Conservation (phyloP, 2,888 invertebrate species). For the Hydrotaea cyrtoneurina region DNA sequence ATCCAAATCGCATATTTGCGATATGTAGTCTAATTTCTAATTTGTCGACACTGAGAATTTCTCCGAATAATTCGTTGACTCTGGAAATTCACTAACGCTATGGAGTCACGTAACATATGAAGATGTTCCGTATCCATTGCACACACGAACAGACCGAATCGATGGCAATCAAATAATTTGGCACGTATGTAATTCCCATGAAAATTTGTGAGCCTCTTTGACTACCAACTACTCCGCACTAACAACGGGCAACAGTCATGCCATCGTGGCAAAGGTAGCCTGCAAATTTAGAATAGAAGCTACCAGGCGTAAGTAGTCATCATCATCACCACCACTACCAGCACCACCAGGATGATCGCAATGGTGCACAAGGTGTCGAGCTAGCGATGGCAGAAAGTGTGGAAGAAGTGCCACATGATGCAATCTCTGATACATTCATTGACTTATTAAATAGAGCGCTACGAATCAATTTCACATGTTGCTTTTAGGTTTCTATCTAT, state of each 20-base stretch:
- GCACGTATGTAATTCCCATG: conserved; percentile 80
- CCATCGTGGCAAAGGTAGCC: neutral
- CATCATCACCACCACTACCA: neutral
- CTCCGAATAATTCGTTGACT: conserved; percentile 9
- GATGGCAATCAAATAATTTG: conserved; percentile 67
- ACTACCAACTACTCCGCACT: conserved; percentile 32
- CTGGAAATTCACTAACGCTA: conserved; percentile 30
- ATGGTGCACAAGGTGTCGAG: neutral
- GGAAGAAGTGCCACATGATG: neutral
- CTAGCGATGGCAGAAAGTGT: neutral
- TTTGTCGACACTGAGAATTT: neutral
- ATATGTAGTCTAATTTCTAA: neutral
- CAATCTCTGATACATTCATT: conserved; percentile 9
- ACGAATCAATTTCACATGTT: conserved; percentile 67
- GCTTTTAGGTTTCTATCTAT: conserved; percentile 18
- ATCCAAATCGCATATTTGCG: no score
- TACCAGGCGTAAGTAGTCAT: neutral
- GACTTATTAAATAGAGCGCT: conserved; percentile 62
- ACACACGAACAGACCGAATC: conserved; percentile 66
- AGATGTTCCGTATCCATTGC: conserved; percentile 55
- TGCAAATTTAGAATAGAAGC: neutral
- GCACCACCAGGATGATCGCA: no score
- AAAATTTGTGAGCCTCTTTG: conserved; percentile 63
- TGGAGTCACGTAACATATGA: conserved; percentile 78
- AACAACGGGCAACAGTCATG: no score